A percentile compares a stretch with the other conserved stretches of the same genome.
These are phyloP conservation scores for Tamias sibiricus DNA, from an alignment of 2,113 vertebrate species.

Conservation along the genomic window DNA sequence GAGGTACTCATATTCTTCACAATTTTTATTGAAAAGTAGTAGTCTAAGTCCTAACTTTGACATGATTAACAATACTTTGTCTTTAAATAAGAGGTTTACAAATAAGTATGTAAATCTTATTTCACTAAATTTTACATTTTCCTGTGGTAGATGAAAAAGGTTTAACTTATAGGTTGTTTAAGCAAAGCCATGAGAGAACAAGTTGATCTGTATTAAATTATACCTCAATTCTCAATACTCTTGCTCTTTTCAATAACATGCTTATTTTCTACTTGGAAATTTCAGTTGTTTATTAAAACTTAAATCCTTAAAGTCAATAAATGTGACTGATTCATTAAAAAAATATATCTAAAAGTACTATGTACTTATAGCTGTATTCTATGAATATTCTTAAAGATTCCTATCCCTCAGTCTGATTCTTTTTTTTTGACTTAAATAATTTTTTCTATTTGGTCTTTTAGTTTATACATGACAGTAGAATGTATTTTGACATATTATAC, in stretches of 20 bases:
- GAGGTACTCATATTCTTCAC: neutral
- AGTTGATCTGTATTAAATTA: neutral
- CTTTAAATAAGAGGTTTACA: slow-evolving; percentile 8
- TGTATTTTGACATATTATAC: too few species aligned
- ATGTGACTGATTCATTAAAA: slow-evolving; percentile 41
- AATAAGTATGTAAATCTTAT: neutral
- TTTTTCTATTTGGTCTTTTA: too few species aligned
- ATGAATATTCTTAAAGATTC: slow-evolving; percentile 23
- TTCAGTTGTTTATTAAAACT: neutral
- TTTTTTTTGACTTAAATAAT: too few species aligned
- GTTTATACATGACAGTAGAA: too few species aligned
- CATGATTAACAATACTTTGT: neutral
- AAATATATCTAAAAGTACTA: neutral
- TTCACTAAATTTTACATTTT: slow-evolving; percentile 39
- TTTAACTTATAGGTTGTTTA: neutral
- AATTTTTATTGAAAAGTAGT: slow-evolving; percentile 31
- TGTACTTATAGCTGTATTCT: slow-evolving; percentile 12
- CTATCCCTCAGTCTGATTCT: neutral
- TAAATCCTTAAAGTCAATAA: slow-evolving; percentile 16
- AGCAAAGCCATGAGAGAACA: neutral
- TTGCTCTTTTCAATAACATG: slow-evolving; percentile 9
- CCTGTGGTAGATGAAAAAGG: slow-evolving; percentile 20
- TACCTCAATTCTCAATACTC: slow-evolving; percentile 21
- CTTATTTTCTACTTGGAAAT: slow-evolving; percentile 27
- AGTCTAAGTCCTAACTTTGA: neutral